Evolutionary conservation across 2,797 vertebrate genomes (phyloP).

Genomic region (Epinephelus coioides): DNA sequence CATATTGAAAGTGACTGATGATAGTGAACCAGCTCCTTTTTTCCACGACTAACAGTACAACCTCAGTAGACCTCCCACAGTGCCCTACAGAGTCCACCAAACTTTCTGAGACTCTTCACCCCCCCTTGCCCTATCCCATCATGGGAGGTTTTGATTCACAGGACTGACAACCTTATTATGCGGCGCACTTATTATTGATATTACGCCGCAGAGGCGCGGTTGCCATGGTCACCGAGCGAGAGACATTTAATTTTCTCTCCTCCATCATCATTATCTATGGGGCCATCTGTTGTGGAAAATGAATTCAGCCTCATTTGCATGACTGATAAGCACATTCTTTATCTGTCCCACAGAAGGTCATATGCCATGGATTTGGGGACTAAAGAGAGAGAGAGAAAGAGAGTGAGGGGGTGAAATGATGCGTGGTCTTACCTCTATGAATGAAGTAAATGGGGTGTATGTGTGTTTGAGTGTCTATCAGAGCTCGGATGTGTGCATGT

Average conservation of each 20-base stretch:
- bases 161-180: constrained; percentile 99
- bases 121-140: constrained; percentile 87
- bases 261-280: constrained; percentile 99
- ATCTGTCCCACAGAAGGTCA: constrained; percentile 99
- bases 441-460: constrained; percentile 66
- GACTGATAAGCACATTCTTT: constrained; percentile 99
- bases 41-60: background rate
- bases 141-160: constrained; percentile 91
- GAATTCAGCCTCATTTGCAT: constrained; percentile 99
- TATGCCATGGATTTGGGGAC: constrained; percentile 98
- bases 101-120: constrained; percentile 64
- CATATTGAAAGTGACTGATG: background rate
- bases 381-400: constrained; percentile 82
- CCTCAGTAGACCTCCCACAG: constrained; percentile 33
- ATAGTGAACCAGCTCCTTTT: background rate
- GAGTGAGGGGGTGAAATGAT: constrained; percentile 78
- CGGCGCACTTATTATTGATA: constrained; percentile 99
- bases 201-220: constrained; percentile 95
- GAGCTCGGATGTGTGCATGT: constrained; percentile 67
- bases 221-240: constrained; percentile 99
- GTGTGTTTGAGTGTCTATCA: constrained; percentile 62
- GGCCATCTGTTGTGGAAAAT: constrained; percentile 99
- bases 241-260: constrained; percentile 99
- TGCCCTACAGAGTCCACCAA: constrained; percentile 53
- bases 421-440: constrained; percentile 73